phyloP scores from a whole-genome alignment of 2,113 vertebrate species.

The Zapus hudsonius region DNA sequence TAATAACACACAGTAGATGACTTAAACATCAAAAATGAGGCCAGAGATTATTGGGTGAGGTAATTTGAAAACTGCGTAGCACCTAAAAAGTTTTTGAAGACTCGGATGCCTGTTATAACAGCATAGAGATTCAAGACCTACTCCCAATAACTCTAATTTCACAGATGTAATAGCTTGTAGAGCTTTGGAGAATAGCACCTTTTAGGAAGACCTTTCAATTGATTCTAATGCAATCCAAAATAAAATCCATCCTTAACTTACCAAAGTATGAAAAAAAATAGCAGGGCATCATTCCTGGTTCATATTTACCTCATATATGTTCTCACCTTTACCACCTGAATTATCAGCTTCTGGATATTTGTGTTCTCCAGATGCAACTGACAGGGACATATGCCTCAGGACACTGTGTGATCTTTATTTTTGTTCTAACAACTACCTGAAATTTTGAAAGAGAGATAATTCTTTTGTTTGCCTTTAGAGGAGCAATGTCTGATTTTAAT shows the following conservation, averaged over 20 bases:
- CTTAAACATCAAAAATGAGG: not conserved
- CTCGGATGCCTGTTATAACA: not conserved
- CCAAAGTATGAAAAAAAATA: not conserved
- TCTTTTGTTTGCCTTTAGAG: not conserved
- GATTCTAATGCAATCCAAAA: not conserved
- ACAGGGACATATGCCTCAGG: not conserved
- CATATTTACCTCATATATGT: not conserved
- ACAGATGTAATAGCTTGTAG: not conserved
- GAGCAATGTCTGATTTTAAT: not conserved
- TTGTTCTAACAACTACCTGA: not conserved
- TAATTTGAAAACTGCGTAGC: too few relatives aligned
- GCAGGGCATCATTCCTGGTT: not conserved
- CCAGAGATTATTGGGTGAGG: too few relatives aligned
- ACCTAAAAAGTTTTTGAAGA: not conserved
- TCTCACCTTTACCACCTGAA: not conserved
- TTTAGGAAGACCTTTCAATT: not conserved
- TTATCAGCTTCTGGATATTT: not conserved
- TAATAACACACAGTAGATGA: not conserved
- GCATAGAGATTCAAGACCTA: not conserved
- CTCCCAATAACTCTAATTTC: not conserved
- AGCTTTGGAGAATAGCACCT: not conserved
- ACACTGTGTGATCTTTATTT: not conserved
- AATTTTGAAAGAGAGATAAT: not conserved
- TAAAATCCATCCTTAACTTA: not conserved
- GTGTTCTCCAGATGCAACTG: not conserved